These are phyloP conservation scores for Pocillopora verrucosa DNA, from an alignment of 64 coral and sea anemone species.

Conservation along the genomic window DNA sequence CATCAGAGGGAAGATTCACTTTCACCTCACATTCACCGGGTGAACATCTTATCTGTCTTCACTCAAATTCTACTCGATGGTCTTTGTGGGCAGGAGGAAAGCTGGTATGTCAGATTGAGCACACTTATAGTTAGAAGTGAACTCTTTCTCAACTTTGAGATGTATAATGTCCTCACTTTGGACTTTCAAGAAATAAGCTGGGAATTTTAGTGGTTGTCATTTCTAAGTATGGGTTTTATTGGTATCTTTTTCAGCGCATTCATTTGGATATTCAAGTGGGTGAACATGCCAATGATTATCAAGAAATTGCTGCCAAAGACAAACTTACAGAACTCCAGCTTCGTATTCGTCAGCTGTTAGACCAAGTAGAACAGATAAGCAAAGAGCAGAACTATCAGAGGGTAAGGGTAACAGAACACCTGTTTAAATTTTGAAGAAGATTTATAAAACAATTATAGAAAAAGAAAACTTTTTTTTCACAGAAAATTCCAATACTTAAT, in stretches of 20 bases:
- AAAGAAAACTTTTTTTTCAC: no score
- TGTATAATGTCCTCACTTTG: no score
- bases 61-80: constrained; percentile 96
- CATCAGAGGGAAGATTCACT: constrained; percentile 95
- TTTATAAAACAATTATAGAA: no score
- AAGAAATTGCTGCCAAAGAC: constrained; percentile 97
- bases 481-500: not conserved
- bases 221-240: not conserved
- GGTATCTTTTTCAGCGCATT: constrained; percentile 63
- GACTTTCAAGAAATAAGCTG: no score
- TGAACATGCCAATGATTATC: constrained; percentile 96
- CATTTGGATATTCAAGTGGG: constrained; percentile 98
- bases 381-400: constrained; percentile 99
- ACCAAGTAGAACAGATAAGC: constrained; percentile 98
- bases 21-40: constrained; percentile 97
- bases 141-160: not conserved
- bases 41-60: constrained; percentile 93
- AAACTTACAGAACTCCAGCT: constrained; percentile 99
- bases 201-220: not conserved
- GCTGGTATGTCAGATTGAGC: constrained; percentile 64
- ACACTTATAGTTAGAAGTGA: no score
- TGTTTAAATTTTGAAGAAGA: no score
- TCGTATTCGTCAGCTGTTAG: constrained; percentile 86
- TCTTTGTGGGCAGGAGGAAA: constrained; percentile 94
- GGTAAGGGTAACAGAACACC: constrained; percentile 44